Conservation (phyloP, 1,140 invertebrate genomes). For the Drosophila prosaltans region DNA sequence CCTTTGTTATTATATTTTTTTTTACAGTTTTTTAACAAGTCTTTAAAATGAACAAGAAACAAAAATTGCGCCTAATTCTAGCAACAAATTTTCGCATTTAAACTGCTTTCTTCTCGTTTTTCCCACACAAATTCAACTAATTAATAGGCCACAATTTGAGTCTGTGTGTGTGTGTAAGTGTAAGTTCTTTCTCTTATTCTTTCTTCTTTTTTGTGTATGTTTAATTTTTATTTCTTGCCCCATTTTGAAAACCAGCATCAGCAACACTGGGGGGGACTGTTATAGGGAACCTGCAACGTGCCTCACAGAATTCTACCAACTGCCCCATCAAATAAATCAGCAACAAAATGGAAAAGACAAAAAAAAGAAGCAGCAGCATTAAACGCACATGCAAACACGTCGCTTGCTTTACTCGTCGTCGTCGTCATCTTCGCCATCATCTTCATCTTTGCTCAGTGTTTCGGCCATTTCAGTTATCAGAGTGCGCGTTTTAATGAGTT, state of each 20-base stretch:
- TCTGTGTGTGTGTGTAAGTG: not conserved
- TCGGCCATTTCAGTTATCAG: slow-evolving; percentile 77
- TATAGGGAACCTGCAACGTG: slow-evolving; percentile 5
- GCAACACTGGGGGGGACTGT: not conserved
- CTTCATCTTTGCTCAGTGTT: slow-evolving; percentile 35
- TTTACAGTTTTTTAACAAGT: too few relatives aligned
- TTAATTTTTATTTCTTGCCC: slow-evolving; percentile 17
- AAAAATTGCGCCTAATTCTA: not conserved
- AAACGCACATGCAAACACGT: slow-evolving; percentile 76
- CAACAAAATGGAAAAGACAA: slow-evolving; percentile 6
- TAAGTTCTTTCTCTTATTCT: slow-evolving; percentile 3
- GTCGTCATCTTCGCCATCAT: slow-evolving; percentile 25
- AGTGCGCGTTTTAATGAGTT: slow-evolving; percentile 81
- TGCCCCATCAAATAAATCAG: slow-evolving; percentile 77
- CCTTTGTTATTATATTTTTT: too few relatives aligned
- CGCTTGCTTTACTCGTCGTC: slow-evolving; percentile 26
- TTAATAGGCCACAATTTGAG: slow-evolving; percentile 41
- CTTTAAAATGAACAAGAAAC: too few relatives aligned
- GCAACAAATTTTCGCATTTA: not conserved
- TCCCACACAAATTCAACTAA: slow-evolving; percentile 56
- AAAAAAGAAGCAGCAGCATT: slow-evolving; percentile 12
- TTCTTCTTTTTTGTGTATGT: not conserved
- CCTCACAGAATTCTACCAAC: slow-evolving; percentile 29
- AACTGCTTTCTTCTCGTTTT: slow-evolving; percentile 1
- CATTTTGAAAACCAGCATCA: slow-evolving; percentile 14